These are phyloP conservation scores for Phragmatobia fuliginosa DNA, from an alignment of 2,888 invertebrate genomes.

Conservation along the genomic window DNA sequence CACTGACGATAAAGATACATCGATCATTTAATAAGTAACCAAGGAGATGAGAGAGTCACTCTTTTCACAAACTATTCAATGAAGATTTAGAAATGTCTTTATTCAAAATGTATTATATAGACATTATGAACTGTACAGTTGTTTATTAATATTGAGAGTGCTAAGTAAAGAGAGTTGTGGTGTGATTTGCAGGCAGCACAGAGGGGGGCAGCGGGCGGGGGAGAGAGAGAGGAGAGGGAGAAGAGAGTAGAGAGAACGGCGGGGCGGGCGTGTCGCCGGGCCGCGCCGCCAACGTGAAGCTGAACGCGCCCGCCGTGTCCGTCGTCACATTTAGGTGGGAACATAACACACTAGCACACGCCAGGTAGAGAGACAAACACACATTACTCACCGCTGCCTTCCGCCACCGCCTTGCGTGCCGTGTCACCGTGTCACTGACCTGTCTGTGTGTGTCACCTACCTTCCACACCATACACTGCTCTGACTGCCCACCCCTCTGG, in stretches of 20 bases:
- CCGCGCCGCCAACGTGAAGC: conserved; percentile 81
- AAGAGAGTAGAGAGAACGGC: too few relatives aligned
- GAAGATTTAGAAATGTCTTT: too few relatives aligned
- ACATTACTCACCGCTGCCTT: conserved; percentile 65
- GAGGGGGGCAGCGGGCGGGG: conserved; percentile 54
- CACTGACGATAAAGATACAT: too few relatives aligned
- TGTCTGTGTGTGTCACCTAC: conserved; percentile 19
- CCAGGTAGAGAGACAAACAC: conserved; percentile 90
- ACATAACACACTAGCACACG: conserved; percentile 86
- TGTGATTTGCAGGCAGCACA: conserved; percentile 43
- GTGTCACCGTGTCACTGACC: conserved; percentile 27
- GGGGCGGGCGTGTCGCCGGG: conserved; percentile 68
- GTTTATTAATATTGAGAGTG: too few relatives aligned
- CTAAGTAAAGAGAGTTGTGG: not conserved
- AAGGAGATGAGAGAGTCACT: too few relatives aligned
- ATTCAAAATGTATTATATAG: too few relatives aligned
- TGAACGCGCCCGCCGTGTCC: conserved; percentile 92
- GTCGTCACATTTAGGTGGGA: conserved; percentile 98
- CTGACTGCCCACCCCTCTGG: too few relatives aligned
- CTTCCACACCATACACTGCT: too few relatives aligned
- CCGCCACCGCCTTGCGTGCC: conserved; percentile 50
- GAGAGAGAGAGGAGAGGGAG: conserved; percentile 54
- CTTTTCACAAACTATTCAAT: too few relatives aligned
- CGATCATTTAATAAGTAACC: not conserved
- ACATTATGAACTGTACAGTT: too few relatives aligned